These are phyloP conservation scores for Heterochromis multidens DNA, from an alignment of 2,113 vertebrate species.

Conservation along the genomic window DNA sequence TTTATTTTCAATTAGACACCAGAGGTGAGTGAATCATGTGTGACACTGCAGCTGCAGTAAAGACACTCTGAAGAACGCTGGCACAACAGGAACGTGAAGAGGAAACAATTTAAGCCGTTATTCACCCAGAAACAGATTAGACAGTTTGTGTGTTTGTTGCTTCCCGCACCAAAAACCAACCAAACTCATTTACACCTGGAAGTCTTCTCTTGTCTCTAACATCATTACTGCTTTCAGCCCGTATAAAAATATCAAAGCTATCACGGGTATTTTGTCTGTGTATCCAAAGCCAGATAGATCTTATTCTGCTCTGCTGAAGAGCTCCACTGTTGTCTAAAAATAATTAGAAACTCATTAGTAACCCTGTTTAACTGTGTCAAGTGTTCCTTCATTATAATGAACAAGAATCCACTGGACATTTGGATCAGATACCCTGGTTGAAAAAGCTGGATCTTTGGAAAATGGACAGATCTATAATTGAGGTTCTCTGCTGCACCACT, in stretches of 20 bases:
- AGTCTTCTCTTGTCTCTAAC: not conserved
- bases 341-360: not conserved
- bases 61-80: not conserved
- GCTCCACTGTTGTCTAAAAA: not conserved
- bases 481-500: not conserved
- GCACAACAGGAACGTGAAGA: not conserved
- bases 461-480: not conserved
- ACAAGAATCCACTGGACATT: not conserved
- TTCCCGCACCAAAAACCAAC: not conserved
- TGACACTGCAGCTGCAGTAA: not conserved
- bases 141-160: not conserved
- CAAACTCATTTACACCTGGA: not conserved
- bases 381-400: not conserved
- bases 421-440: not conserved
- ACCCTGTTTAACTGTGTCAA: not conserved
- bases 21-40: not conserved
- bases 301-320: not conserved
- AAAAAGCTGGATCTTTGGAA: not conserved
- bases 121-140: not conserved
- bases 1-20: not conserved
- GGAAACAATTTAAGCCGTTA: not conserved
- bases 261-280: fast-evolving
- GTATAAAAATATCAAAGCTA: not conserved
- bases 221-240: not conserved
- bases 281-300: not conserved